Conservation (phyloP, 2,113 vertebrate genomes). For the Toxotes jaculatrix region DNA sequence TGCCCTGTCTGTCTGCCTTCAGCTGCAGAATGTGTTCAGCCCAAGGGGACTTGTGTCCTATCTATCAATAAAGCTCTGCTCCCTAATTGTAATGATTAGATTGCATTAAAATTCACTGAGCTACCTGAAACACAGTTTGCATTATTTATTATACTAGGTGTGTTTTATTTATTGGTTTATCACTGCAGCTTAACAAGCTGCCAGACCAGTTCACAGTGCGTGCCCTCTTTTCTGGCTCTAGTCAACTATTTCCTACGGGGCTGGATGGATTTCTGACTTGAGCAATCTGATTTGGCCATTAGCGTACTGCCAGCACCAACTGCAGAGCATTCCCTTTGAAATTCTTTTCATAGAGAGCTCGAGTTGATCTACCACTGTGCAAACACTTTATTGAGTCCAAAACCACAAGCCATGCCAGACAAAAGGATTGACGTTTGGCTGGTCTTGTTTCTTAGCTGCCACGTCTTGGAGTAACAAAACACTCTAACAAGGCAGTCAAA, state of each 20-base stretch:
- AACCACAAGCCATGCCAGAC: slow-evolving; percentile 37
- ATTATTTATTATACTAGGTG: slow-evolving; percentile 3
- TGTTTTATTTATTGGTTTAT: slow-evolving; percentile 33
- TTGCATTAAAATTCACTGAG: background rate
- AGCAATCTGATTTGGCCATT: slow-evolving; percentile 52
- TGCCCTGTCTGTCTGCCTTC: background rate
- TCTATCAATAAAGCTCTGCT: background rate
- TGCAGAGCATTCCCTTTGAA: slow-evolving; percentile 45
- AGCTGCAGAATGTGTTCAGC: background rate
- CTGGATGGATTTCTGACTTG: slow-evolving; percentile 53
- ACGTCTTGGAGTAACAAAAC: slow-evolving; percentile 30
- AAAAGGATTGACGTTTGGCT: slow-evolving; percentile 44
- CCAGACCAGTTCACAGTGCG: slow-evolving; percentile 32
- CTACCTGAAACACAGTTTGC: background rate
- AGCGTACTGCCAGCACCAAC: slow-evolving; percentile 39
- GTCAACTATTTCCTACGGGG: slow-evolving; percentile 22
- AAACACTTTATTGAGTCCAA: slow-evolving; percentile 56
- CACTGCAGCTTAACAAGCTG: background rate
- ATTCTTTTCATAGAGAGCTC: slow-evolving; percentile 33
- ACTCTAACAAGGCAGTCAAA: slow-evolving; percentile 35
- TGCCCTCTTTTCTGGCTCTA: slow-evolving; percentile 27
- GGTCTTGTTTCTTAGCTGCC: slow-evolving; percentile 7
- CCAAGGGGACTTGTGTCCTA: background rate
- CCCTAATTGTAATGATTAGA: background rate
- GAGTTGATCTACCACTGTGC: slow-evolving; percentile 29